Conservation (phyloP, 2,797 vertebrate genomes). For the Pitangus sulphuratus region DNA sequence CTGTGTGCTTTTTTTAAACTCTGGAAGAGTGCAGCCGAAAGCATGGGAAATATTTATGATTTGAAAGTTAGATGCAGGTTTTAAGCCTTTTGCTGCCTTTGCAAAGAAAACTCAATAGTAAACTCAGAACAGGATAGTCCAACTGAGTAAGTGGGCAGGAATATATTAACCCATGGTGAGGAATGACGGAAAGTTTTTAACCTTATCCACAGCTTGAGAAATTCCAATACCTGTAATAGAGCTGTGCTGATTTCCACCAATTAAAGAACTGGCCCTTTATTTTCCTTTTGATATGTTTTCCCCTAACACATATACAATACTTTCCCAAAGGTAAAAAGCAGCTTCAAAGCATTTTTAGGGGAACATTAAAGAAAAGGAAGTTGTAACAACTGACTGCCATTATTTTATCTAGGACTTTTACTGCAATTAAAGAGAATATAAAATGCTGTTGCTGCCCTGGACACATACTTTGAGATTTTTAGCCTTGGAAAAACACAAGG, state of each 20-base stretch:
- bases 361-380: constrained; percentile 70
- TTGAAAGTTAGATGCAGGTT: not conserved
- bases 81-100: not conserved
- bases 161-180: not conserved
- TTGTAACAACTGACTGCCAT: constrained; percentile 55
- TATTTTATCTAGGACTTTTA: constrained; percentile 64
- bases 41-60: not conserved
- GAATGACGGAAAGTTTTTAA: not conserved
- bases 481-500: constrained; percentile 62
- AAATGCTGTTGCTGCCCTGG: constrained; percentile 23
- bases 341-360: constrained; percentile 65
- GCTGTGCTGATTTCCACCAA: constrained; percentile 34
- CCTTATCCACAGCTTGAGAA: not conserved
- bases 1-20: not conserved
- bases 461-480: constrained; percentile 60
- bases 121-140: not conserved
- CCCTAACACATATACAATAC: constrained; percentile 46
- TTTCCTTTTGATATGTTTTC: constrained; percentile 54
- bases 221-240: not conserved
- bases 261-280: constrained; percentile 31
- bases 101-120: not conserved
- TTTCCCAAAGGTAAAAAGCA: constrained; percentile 59
- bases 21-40: not conserved
- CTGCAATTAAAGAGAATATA: constrained; percentile 67
- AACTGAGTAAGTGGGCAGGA: not conserved